Conservation (phyloP, 37 sponge, comb jelly and placozoan species). For the Tethya wilhelma region DNA sequence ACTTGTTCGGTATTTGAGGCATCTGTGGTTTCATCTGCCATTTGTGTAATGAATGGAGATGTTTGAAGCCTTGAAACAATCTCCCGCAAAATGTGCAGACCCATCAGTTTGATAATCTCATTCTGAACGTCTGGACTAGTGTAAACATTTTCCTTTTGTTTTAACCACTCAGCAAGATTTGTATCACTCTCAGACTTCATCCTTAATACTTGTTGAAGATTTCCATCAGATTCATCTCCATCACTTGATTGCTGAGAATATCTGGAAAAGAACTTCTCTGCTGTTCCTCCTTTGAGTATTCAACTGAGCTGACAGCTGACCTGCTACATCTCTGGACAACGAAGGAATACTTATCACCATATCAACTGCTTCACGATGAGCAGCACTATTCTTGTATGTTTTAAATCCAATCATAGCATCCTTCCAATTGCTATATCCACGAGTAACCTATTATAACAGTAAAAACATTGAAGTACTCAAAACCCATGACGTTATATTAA, state of each 20-base stretch:
- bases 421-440: slow-evolving; percentile 53
- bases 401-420: slow-evolving; percentile 10
- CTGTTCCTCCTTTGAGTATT: slow-evolving; percentile 33
- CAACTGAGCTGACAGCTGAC: slow-evolving; percentile 4
- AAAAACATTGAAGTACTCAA: neutral
- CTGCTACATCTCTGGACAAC: slow-evolving; percentile 56
- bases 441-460: slow-evolving; percentile 21
- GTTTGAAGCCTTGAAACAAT: slow-evolving; percentile 13
- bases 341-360: slow-evolving; percentile 7
- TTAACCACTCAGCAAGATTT: slow-evolving; percentile 36
- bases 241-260: slow-evolving; percentile 33
- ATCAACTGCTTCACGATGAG: slow-evolving; percentile 32
- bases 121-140: slow-evolving; percentile 36
- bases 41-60: slow-evolving; percentile 38
- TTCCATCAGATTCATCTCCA: slow-evolving; percentile 49
- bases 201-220: slow-evolving; percentile 26
- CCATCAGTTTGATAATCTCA: slow-evolving; percentile 39
- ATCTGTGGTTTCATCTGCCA: slow-evolving; percentile 75
- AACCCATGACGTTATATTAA: neutral
- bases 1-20: slow-evolving; percentile 56
- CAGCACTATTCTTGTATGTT: slow-evolving; percentile 1
- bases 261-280: slow-evolving; percentile 14
- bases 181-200: slow-evolving; percentile 17
- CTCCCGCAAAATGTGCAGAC: slow-evolving; percentile 37
- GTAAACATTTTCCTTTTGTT: slow-evolving; percentile 48